Conservation (phyloP, 1,140 invertebrate genomes). For the Hypothenemus hampei region DNA sequence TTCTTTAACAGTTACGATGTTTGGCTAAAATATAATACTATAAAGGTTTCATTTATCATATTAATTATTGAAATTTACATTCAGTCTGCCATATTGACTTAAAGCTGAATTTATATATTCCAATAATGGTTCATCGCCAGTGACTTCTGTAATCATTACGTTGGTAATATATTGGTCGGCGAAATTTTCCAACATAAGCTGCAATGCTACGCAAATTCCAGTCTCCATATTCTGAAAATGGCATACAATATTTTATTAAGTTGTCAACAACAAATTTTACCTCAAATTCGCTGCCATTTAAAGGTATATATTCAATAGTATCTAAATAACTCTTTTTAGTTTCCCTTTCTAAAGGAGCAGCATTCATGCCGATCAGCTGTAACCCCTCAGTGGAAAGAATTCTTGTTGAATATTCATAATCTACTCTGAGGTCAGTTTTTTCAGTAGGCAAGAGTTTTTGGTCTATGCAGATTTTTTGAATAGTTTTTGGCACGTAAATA, state of each 20-base stretch:
- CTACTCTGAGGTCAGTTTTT: constrained; percentile 32
- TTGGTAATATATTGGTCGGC: constrained; percentile 28
- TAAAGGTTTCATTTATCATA: background rate
- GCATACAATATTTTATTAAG: background rate
- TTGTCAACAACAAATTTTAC: constrained; percentile 24
- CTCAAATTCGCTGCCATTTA: constrained; percentile 10
- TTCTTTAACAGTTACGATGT: constrained; percentile 33
- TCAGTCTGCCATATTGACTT: constrained; percentile 31
- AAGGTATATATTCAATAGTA: constrained; percentile 35
- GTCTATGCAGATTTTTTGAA: constrained; percentile 39
- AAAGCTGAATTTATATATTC: constrained; percentile 35
- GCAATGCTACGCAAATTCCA: constrained; percentile 36
- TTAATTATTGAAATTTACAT: constrained; percentile 30
- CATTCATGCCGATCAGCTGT: constrained; percentile 37
- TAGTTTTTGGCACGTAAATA: constrained; percentile 33
- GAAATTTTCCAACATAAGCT: constrained; percentile 36
- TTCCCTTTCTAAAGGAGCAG: constrained; percentile 26
- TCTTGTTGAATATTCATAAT: constrained; percentile 38
- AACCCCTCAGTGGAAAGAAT: constrained; percentile 35
- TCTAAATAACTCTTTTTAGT: constrained; percentile 33
- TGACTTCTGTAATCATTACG: constrained; percentile 37
- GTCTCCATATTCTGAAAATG: constrained; percentile 36
- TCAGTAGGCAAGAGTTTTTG: constrained; percentile 31
- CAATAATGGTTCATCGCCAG: constrained; percentile 30
- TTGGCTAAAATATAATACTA: constrained; percentile 30